Conservation (phyloP, 2,113 vertebrate species). For the Strix uralensis region DNA sequence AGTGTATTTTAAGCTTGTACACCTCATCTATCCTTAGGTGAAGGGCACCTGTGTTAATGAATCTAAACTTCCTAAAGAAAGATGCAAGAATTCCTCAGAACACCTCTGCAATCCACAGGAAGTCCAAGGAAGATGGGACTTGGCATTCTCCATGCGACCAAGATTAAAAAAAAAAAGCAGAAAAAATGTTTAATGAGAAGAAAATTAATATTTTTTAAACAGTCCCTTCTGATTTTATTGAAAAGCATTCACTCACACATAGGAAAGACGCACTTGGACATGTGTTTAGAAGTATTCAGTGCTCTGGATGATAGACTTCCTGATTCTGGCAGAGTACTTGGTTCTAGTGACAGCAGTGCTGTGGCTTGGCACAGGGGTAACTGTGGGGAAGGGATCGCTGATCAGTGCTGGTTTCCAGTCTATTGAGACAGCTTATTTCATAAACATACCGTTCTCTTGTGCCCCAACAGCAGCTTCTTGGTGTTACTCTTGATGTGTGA, state of each 20-base stretch:
- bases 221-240: not conserved
- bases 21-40: not conserved
- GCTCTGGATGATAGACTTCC: not conserved
- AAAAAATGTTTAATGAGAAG: not conserved
- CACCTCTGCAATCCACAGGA: not conserved
- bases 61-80: not conserved
- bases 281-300: not conserved
- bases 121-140: not conserved
- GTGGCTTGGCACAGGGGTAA: not conserved
- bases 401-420: not conserved
- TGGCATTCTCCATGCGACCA: not conserved
- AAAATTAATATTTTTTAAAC: not conserved
- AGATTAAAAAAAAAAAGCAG: not conserved
- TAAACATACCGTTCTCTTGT: accelerated
- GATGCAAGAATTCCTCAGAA: not conserved
- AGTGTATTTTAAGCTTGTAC: not conserved
- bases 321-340: not conserved
- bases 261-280: not conserved
- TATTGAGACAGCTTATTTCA: not conserved
- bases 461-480: not conserved
- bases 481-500: not conserved
- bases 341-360: not conserved
- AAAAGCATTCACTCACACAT: not conserved
- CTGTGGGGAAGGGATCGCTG: not conserved
- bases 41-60: not conserved